phyloP scores from a whole-genome alignment of 2,113 vertebrate genomes.

The Trogon melanurus region DNA sequence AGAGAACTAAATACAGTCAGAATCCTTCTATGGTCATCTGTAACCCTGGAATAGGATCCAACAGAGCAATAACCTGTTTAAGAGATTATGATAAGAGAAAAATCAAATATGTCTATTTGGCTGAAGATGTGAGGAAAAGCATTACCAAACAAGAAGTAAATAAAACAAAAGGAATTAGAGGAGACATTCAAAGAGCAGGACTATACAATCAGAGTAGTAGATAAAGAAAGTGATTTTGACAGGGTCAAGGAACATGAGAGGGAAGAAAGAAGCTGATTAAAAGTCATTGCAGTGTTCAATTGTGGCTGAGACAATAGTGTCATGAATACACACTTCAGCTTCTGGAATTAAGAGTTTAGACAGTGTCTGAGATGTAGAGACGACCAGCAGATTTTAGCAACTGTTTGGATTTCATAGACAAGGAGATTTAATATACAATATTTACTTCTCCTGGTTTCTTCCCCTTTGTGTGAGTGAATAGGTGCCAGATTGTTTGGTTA shows the following conservation, averaged over 20 bases:
- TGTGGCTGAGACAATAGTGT: constrained; percentile 34
- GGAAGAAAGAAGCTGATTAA: constrained; percentile 28
- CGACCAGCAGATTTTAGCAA: constrained; percentile 4
- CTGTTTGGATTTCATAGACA: constrained; percentile 42
- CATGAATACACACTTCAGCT: constrained; percentile 29
- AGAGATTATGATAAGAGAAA: not conserved
- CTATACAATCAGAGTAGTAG: not conserved
- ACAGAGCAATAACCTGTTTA: not conserved
- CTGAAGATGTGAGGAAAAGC: not conserved
- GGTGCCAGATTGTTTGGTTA: constrained; percentile 59
- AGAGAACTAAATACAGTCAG: not conserved
- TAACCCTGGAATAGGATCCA: not conserved
- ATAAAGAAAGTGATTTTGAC: constrained; percentile 16
- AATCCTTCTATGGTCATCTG: not conserved
- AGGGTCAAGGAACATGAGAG: constrained; percentile 16
- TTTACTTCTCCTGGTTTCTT: constrained; percentile 57
- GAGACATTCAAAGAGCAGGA: not conserved
- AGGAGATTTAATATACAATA: constrained; percentile 46
- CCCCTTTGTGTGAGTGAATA: constrained; percentile 26
- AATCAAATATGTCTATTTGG: not conserved
- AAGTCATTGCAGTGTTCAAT: constrained; percentile 26
- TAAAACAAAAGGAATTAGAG: not conserved
- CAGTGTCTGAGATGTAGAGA: not conserved
- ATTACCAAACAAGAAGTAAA: not conserved
- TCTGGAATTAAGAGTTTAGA: constrained; percentile 43